phyloP scores from a whole-genome alignment of 2,888 invertebrate species.

The Dusona sp. region DNA sequence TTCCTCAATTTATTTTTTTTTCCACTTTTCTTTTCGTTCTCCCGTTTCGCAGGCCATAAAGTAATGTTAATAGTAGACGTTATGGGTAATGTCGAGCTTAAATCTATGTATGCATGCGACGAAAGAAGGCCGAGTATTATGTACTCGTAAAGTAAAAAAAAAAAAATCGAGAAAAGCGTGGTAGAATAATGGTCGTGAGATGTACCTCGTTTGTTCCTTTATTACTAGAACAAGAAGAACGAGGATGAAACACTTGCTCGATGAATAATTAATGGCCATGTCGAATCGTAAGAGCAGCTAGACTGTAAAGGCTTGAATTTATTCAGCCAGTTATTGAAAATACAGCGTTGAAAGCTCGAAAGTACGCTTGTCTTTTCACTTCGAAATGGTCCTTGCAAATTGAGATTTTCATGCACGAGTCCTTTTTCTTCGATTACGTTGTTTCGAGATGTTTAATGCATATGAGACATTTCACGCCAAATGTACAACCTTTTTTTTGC shows the following conservation, averaged over 20 bases:
- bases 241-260: conserved; percentile 13
- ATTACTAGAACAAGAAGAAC: not conserved
- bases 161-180: conserved; percentile 5
- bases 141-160: not conserved
- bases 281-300: not conserved
- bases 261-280: conserved; percentile 25
- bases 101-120: conserved; percentile 18
- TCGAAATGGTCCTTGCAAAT: too few species aligned
- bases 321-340: conserved; percentile 18
- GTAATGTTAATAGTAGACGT: conserved; percentile 34
- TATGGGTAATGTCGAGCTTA: not conserved
- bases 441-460: not conserved
- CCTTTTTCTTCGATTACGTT: not conserved
- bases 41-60: conserved; percentile 46
- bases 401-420: not conserved
- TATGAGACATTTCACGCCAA: too few species aligned
- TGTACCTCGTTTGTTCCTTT: not conserved
- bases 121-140: conserved; percentile 10
- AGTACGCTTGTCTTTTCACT: not conserved
- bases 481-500: too few species aligned
- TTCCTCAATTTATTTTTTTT: conserved; percentile 25
- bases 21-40: conserved; percentile 25
- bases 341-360: conserved; percentile 16
- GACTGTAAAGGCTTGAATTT: not conserved
- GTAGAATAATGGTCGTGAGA: not conserved